Evolutionary conservation across 2,113 vertebrate species (phyloP), one percentile per base, ranked within the genome.

Genomic region (Chelonoidis abingdonii): DNA sequence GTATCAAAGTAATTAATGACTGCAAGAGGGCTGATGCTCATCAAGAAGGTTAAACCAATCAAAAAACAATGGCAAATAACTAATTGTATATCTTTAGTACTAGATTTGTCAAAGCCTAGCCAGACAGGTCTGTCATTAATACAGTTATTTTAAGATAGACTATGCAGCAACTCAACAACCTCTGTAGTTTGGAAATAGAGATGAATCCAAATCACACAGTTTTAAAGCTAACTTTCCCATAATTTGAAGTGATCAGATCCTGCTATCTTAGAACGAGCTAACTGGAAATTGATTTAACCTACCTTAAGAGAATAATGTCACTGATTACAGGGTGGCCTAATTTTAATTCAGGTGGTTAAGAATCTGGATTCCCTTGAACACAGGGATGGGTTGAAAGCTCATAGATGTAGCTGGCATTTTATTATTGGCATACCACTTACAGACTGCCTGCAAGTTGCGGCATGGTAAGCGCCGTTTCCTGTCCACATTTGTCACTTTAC

Each of bases 221-320:
- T 88, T 14, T 49, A 50, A 91, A 14, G 29, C 5, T 35, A 21
- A 10, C 4, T 27, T 54, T 29, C 52, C 52, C 0, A 0, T 31
- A 13, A 79, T 0, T 0, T 16, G 24, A 12, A 14, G 52, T 49
- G 52, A 53, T 49, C 44, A 17, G 83, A 21, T 8, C 27, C 35
- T 3, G 0, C 0, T 10, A 11, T 41, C 82, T 80, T 38, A 2
- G 59, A 35, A 8, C 0, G 1, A 56, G 14, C 41, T 38, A 3
- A 50, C 38, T 47, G 21, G 29, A 5, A 84, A 69, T 52, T 0
- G 0, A 4, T 6, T 1, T 27, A 11, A 5, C 22, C 38, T 5
- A 78, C 4, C 24, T 83, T 16, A 13, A 31, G 22, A 17, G 5
- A 7, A 14, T 31, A 31, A 3, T 1, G 38, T 16, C 72, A 57